Conservation (phyloP, 2,888 invertebrate species). For the Sarcophaga variegata region DNA sequence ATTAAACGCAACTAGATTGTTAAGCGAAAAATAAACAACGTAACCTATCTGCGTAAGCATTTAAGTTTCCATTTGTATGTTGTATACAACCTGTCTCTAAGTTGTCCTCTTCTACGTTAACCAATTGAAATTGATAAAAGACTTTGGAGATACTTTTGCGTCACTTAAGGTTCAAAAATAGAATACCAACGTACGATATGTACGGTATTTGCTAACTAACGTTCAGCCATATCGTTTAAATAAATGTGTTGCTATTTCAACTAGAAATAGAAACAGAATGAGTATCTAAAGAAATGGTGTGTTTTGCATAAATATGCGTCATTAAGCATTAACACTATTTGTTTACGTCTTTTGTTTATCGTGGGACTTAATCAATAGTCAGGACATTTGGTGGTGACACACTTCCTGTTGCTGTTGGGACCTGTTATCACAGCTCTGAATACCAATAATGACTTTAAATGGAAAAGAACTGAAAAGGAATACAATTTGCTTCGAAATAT, state of each 20-base stretch:
- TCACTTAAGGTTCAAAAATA: conserved; percentile 23
- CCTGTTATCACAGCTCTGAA: conserved; percentile 20
- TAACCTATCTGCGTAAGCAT: background rate
- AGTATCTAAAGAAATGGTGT: conserved; percentile 44
- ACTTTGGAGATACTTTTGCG: conserved; percentile 20
- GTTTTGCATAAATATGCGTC: conserved; percentile 67
- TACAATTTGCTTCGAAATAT: conserved; percentile 61
- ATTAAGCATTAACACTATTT: conserved; percentile 68
- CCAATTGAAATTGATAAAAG: conserved; percentile 43
- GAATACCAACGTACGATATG: background rate
- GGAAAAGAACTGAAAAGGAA: conserved; percentile 33
- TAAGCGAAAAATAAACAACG: background rate
- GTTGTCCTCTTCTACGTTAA: conserved; percentile 15
- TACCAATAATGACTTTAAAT: conserved; percentile 17
- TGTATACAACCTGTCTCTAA: conserved; percentile 39
- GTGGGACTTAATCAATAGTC: conserved; percentile 67
- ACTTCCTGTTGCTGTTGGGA: conserved; percentile 64
- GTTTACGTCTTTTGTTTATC: conserved; percentile 68
- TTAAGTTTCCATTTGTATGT: conserved; percentile 25
- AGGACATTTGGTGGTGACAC: conserved; percentile 61
- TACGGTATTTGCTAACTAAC: background rate
- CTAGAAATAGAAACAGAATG: background rate
- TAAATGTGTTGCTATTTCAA: background rate
- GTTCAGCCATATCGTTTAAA: background rate
- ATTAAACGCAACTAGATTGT: no score